Evolutionary conservation across 1,140 invertebrate genomes (phyloP), one percentile per base, ranked within the genome.

Genomic region (Bombus waltoni): DNA sequence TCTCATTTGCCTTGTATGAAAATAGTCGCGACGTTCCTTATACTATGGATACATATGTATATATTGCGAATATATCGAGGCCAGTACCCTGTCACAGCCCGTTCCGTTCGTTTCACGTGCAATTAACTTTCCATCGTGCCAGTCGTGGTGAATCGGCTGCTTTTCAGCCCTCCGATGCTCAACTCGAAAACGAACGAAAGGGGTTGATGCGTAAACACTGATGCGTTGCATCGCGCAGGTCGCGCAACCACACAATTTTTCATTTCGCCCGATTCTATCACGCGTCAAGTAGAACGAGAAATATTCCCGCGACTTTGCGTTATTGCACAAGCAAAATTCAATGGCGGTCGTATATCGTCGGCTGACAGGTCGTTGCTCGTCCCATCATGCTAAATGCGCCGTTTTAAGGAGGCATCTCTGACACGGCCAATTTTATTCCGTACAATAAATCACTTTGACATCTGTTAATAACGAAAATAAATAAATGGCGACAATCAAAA

Each of bases 281-380:
- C 62, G 83, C 71, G 59, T 81, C 79, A 59, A 85, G 38, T 47
- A 85, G 35, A 32, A 85, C 71, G 71, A 75, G 79, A 85, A 81
- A 85, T 81, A 85, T 85, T 70, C 71, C 32, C 59, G 62, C 57
- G 70, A 85, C 84, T 85, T 85, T 57, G 71, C 84, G 84, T 85
- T 85, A 81, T 85, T 85, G 71, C 78, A 57, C 79, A 65, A 81
- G 84, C 79, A 57, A 72, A 81, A 81, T 70, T 62, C 79, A 85
- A 85, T 75, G 68, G 78, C n/a, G 70, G 44, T 81, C 70, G 62
- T 81, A 81, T 74, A 81, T 85, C 79, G 78, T 40, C 22, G 71
- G 47, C 25, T 85, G 79, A 85, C 79, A 81, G 71, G 25, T 5
- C 8, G 80, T 8, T 73, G 35, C 62, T 77, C 75, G 68, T 71